Percentiles rank a stretch among this genome's conserved stretches.
phyloP scores from a whole-genome alignment of 2,797 vertebrate species.

The Eospalax fontanierii region DNA sequence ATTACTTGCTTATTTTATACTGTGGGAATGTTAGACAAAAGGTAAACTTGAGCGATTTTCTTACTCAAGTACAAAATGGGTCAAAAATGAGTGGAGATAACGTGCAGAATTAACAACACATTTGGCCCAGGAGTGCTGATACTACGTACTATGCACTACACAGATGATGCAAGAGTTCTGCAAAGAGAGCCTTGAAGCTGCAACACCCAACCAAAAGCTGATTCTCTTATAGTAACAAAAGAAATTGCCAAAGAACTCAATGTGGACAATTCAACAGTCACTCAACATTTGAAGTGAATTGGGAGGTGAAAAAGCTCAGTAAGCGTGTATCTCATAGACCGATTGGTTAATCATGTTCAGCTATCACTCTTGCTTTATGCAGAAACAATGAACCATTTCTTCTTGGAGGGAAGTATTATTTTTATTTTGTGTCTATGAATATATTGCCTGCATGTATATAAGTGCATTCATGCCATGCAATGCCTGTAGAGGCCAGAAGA shows the following conservation, averaged over 20 bases:
- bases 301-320: background rate
- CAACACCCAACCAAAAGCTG: too few relatives aligned
- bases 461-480: too few relatives aligned
- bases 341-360: too few relatives aligned
- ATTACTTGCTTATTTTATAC: background rate
- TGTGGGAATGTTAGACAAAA: background rate
- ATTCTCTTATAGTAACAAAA: background rate
- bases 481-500: too few relatives aligned
- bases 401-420: too few relatives aligned
- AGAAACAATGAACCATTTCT: background rate
- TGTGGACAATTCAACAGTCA: background rate
- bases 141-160: background rate
- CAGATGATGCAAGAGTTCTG: too few relatives aligned
- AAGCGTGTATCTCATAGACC: background rate
- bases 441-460: too few relatives aligned
- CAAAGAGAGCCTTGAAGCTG: background rate
- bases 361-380: too few relatives aligned
- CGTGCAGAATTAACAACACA: fast-evolving
- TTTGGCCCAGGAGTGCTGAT: background rate
- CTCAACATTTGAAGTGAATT: background rate
- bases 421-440: too few relatives aligned
- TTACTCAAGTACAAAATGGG: background rate
- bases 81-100: background rate
- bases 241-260: background rate
- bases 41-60: background rate